A percentile compares a stretch with the other conserved stretches of the same genome.
Evolutionary conservation across 2,888 invertebrate species (phyloP).

Genomic region (Acrocyrtus sp.): DNA sequence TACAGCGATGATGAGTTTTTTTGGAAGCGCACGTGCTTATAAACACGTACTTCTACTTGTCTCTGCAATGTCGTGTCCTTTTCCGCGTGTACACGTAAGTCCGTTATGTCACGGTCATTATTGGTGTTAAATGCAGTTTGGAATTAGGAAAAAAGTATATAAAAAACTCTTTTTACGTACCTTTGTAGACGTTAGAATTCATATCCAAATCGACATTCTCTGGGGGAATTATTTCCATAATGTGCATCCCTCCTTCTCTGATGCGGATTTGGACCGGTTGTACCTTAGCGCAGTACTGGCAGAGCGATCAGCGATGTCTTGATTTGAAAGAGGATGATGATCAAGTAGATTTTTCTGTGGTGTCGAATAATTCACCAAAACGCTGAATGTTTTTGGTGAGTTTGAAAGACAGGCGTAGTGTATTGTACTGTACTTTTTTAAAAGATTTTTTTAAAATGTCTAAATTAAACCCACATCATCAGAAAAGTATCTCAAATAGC

Average conservation of each 20-base stretch:
- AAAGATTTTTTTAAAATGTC: no score
- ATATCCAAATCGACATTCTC: conserved; percentile 51
- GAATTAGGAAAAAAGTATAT: neutral
- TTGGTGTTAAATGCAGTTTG: no score
- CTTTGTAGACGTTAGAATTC: conserved; percentile 58
- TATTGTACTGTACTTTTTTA: conserved; percentile 43
- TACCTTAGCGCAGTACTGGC: neutral
- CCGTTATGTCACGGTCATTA: neutral
- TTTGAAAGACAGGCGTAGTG: conserved; percentile 39
- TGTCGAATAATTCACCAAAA: neutral
- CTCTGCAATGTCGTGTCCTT: no score
- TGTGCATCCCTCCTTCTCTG: conserved; percentile 4
- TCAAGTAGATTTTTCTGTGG: neutral
- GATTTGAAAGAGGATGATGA: conserved; percentile 22
- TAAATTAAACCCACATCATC: conserved; percentile 7
- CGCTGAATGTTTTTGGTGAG: neutral
- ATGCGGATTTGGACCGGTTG: neutral
- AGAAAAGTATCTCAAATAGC: no score
- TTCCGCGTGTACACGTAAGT: no score
- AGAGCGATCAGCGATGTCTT: neutral
- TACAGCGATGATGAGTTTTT: no score
- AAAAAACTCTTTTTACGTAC: conserved; percentile 30
- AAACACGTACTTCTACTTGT: no score
- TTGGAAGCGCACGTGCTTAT: neutral
- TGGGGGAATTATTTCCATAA: conserved; percentile 56